Evolutionary conservation across 1,140 invertebrate genomes (phyloP).

Genomic region (Hetaerina americana): DNA sequence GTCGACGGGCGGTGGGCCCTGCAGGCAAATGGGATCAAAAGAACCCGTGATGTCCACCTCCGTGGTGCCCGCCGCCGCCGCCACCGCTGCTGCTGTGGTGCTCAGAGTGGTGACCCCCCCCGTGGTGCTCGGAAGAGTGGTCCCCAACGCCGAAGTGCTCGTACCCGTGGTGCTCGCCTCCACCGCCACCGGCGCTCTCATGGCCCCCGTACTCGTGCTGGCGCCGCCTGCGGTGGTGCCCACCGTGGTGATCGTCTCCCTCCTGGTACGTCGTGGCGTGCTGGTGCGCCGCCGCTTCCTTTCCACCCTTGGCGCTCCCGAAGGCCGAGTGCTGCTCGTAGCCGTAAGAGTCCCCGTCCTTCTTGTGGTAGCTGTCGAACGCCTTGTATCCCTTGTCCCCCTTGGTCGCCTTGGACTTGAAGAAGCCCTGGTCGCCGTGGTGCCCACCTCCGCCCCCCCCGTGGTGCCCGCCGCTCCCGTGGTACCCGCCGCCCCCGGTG

Average conservation of each 20-base stretch:
- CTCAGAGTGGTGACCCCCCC: constrained; percentile 16
- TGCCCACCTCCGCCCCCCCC: constrained; percentile 33
- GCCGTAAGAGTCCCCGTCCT: constrained; percentile 51
- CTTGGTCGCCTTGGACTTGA: constrained; percentile 42
- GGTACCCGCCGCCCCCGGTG: background rate
- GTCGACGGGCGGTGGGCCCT: too few species aligned
- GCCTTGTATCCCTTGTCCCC: constrained; percentile 55
- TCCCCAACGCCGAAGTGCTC: background rate
- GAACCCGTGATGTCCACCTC: background rate
- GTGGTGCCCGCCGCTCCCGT: background rate
- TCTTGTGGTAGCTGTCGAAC: constrained; percentile 55
- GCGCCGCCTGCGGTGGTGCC: background rate
- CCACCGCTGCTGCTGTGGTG: constrained; percentile 9
- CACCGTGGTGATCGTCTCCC: too few species aligned
- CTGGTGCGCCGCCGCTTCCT: constrained; percentile 18
- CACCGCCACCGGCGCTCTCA: background rate
- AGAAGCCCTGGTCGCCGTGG: constrained; percentile 50
- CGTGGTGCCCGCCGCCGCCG: background rate
- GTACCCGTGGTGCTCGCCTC: background rate
- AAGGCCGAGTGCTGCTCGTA: constrained; percentile 49
- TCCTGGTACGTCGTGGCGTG: background rate
- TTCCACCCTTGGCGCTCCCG: constrained; percentile 29
- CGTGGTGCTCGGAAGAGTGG: constrained; percentile 1
- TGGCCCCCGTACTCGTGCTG: background rate
- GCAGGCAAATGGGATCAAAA: too few species aligned